phyloP scores from a whole-genome alignment of 1,140 invertebrate genomes.

The Scaptomyza hsui region DNA sequence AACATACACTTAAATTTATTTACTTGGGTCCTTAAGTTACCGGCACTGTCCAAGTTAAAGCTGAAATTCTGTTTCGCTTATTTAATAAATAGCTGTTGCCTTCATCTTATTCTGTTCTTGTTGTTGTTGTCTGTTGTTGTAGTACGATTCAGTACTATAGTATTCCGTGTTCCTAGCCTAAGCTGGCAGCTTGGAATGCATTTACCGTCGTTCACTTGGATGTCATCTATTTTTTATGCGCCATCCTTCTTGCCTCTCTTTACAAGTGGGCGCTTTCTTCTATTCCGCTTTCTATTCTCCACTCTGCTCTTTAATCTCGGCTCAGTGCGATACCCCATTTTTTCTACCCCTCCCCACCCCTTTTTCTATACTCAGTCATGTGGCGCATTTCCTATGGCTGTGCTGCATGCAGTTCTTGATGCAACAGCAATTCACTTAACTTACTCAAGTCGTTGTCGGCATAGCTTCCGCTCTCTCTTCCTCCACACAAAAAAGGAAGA shows the following conservation, averaged over 20 bases:
- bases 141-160: slow-evolving; percentile 9
- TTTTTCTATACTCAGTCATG: slow-evolving; percentile 12
- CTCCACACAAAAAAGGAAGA: slow-evolving; percentile 4
- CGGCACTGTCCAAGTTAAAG: slow-evolving; percentile 23
- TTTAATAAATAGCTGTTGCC: slow-evolving; percentile 58
- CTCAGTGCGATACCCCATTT: slow-evolving; percentile 15
- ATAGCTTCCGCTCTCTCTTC: slow-evolving; percentile 63
- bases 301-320: slow-evolving; percentile 56
- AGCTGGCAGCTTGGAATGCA: slow-evolving; percentile 37
- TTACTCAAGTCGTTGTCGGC: slow-evolving; percentile 80
- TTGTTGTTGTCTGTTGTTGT: too few species aligned
- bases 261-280: slow-evolving; percentile 17
- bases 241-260: slow-evolving; percentile 13
- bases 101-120: slow-evolving; percentile 12
- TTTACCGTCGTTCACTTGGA: slow-evolving; percentile 42
- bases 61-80: slow-evolving; percentile 22
- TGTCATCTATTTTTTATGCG: slow-evolving; percentile 44
- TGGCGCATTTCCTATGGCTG: slow-evolving; percentile 56
- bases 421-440: slow-evolving; percentile 75
- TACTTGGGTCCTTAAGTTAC: not conserved
- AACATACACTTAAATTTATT: not conserved
- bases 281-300: slow-evolving; percentile 27
- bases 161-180: slow-evolving; percentile 9
- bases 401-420: slow-evolving; percentile 36
- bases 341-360: not conserved